Evolutionary conservation across 2,113 vertebrate species (phyloP).

Genomic region (Scomber scombrus): DNA sequence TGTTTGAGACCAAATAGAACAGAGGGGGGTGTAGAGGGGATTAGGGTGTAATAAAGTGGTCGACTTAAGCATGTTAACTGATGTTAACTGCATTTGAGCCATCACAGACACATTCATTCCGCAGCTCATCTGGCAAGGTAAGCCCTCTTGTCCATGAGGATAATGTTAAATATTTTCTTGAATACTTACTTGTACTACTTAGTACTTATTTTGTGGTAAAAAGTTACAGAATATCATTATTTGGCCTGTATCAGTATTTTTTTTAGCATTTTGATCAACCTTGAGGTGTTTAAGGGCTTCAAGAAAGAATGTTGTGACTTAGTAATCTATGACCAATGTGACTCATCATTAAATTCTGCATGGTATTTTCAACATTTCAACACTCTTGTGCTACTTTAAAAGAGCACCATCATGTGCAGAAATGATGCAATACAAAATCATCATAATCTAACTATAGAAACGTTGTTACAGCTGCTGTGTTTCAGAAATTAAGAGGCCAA

Average conservation of each 20-base stretch:
- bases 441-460: not conserved
- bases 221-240: not conserved
- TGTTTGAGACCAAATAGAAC: slow-evolving; percentile 33
- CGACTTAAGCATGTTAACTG: not conserved
- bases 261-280: not conserved
- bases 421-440: not conserved
- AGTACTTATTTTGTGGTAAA: not conserved
- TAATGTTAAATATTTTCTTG: not conserved
- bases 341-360: not conserved
- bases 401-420: not conserved
- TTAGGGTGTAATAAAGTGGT: slow-evolving; percentile 24
- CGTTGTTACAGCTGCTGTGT: slow-evolving; percentile 5
- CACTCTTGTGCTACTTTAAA: not conserved
- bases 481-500: slow-evolving; percentile 15
- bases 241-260: not conserved
- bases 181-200: not conserved
- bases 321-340: not conserved
- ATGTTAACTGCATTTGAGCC: not conserved
- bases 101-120: slow-evolving; percentile 10
- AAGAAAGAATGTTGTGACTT: not conserved
- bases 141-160: not conserved
- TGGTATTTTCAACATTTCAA: not conserved
- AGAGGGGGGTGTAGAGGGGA: not conserved
- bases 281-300: not conserved
- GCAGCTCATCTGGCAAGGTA: slow-evolving; percentile 35